A percentile compares a stretch with the other conserved stretches of the same genome.
Evolutionary conservation across 2,888 invertebrate genomes (phyloP).

Genomic region (Euclidia mi): DNA sequence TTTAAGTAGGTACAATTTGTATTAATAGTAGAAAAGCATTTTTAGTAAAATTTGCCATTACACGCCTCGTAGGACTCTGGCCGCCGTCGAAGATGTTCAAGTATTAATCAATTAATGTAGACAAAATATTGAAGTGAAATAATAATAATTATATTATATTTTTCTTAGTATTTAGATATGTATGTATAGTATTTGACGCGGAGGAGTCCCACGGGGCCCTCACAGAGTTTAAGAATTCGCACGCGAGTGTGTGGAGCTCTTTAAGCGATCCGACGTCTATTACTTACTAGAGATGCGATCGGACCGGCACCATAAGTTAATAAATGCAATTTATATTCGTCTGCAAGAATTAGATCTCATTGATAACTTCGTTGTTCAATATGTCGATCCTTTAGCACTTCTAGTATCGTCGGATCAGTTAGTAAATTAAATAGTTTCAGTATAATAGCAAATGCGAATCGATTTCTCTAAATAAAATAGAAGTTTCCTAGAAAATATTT

Average conservation of each 20-base stretch:
- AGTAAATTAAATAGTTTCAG: conserved; percentile 70
- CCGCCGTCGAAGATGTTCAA: conserved; percentile 59
- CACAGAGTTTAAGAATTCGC: conserved; percentile 43
- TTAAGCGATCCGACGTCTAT: conserved; percentile 31
- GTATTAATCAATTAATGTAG: conserved; percentile 74
- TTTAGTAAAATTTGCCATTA: conserved; percentile 71
- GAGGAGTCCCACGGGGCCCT: conserved; percentile 41
- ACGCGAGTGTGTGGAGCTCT: conserved; percentile 42
- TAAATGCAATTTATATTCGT: conserved; percentile 25
- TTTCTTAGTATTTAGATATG: conserved; percentile 75
- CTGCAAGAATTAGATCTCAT: conserved; percentile 20
- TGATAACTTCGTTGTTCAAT: conserved; percentile 6
- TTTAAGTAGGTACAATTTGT: conserved; percentile 84
- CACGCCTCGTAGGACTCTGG: conserved; percentile 62
- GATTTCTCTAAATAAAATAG: conserved; percentile 65
- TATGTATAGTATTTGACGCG: conserved; percentile 60
- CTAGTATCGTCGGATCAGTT: conserved; percentile 46
- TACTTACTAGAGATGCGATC: conserved; percentile 37
- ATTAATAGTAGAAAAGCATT: conserved; percentile 68
- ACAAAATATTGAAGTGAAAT: conserved; percentile 64
- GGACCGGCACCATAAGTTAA: conserved; percentile 25
- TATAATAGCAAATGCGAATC: conserved; percentile 66
- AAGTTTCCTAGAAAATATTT: conserved; percentile 64
- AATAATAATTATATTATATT: conserved; percentile 70
- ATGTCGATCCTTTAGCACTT: conserved; percentile 35